A percentile compares a stretch with the other conserved stretches of the same genome.
These are phyloP conservation scores for Goniozus legneri DNA, from an alignment of 1,140 invertebrate genomes.

Conservation along the genomic window DNA sequence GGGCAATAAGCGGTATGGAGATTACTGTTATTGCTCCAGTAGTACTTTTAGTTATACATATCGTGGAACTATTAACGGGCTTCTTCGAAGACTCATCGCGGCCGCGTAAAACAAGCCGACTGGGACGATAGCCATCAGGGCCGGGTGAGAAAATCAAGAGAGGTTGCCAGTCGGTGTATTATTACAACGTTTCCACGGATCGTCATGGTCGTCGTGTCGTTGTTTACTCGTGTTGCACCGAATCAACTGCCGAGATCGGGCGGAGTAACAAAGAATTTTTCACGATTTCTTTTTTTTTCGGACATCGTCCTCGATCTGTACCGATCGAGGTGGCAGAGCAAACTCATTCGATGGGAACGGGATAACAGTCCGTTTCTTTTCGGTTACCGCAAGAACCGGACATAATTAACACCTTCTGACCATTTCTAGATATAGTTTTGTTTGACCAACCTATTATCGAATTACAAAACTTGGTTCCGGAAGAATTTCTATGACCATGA, in stretches of 20 bases:
- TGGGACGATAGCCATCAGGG: constrained; percentile 30
- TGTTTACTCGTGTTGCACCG: constrained; percentile 9
- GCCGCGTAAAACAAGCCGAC: constrained; percentile 19
- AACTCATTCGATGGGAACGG: too few species aligned
- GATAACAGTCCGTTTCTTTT: too few species aligned
- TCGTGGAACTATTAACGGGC: constrained; percentile 30
- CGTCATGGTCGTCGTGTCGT: constrained; percentile 15
- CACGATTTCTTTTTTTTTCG: constrained; percentile 17
- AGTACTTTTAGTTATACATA: not conserved
- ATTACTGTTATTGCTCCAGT: not conserved
- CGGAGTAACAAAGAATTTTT: constrained; percentile 13
- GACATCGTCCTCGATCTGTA: too few species aligned
- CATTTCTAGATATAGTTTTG: too few species aligned
- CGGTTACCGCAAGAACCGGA: too few species aligned
- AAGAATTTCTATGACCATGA: too few species aligned
- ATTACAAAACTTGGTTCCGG: too few species aligned
- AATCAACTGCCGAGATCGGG: constrained; percentile 9
- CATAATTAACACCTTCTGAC: too few species aligned
- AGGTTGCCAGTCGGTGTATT: constrained; percentile 11
- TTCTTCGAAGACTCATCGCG: constrained; percentile 30
- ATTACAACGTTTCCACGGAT: constrained; percentile 20
- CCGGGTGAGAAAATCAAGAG: constrained; percentile 33
- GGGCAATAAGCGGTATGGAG: not conserved
- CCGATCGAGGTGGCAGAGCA: too few species aligned
- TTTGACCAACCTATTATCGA: too few species aligned